Evolutionary conservation across 2,797 vertebrate genomes (phyloP), one percentile per base, ranked within the genome.

Genomic region (Bufotes viridis): DNA sequence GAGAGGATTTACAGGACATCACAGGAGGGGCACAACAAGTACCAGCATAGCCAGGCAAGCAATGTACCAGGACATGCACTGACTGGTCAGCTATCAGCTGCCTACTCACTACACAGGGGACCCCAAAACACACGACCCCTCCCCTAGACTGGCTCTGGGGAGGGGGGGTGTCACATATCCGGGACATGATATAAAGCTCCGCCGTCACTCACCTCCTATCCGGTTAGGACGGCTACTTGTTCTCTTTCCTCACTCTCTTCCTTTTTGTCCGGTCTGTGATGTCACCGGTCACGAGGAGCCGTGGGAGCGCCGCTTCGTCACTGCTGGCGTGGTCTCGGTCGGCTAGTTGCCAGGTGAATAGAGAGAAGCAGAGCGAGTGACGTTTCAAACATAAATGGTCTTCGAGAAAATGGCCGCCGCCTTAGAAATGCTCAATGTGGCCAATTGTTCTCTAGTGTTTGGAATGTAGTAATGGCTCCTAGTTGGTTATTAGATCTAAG

Each of bases 251-350:
- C 13, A 78, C 70, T 90, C 86, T 89, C 91, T 93, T 93, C 93
- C 93, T 92, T 92, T 92, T 91, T 86, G 34, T 87, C 61, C 80
- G 72, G 79, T 55, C 15, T 0, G 63, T 90, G 90, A 92, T 91
- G 91, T 90, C 90, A 90, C n/a, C 8, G 14, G 14, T 82, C 58
- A 26, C 70, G 29, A 89, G 76, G 42, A 8, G 42, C 18, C 58
- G 74, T 85, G 58, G 88, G 90, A 53, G 24, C 86, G n/a, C 22
- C 63, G 18, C 24, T 51, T 15, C 82, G 78, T 76, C 76, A 75
- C 55, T 29, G 34, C 49, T 29, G 24, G 34, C 53, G 75, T 22
- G 60, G 34, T 61, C 15, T n/a, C 60, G n/a, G 80, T n/a, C 26
- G 42, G 53, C 18, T 57, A 29, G 11, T 10, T 18, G 57, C 34